These are phyloP conservation scores for Tromatobia lineatoria DNA, from an alignment of 2,888 invertebrate species.

Conservation along the genomic window DNA sequence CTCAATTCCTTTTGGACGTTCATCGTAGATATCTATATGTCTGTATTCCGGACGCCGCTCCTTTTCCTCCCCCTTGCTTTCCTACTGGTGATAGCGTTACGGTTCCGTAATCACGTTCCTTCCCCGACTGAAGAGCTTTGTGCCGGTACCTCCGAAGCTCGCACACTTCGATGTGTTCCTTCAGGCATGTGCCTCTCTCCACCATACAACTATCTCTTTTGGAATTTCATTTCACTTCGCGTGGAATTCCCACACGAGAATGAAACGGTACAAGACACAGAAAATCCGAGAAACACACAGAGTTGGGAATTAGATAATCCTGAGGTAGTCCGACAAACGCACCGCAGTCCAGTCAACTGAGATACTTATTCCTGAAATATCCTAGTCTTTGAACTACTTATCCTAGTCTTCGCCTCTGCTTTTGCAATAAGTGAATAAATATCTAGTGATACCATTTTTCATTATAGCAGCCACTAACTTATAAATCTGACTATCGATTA, in stretches of 20 bases:
- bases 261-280: conserved; percentile 19
- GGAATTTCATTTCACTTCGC: conserved; percentile 54
- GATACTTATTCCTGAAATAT: conserved; percentile 25
- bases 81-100: conserved; percentile 52
- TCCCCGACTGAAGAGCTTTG: conserved; percentile 48
- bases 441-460: too few relatives aligned
- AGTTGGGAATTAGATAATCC: conserved; percentile 17
- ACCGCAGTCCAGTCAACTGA: conserved; percentile 33
- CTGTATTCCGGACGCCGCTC: conserved; percentile 5
- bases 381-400: not conserved
- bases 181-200: conserved; percentile 42
- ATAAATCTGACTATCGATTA: too few relatives aligned
- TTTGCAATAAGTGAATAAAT: not conserved
- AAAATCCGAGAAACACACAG: conserved; percentile 18
- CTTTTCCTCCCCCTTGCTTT: not conserved
- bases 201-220: conserved; percentile 21
- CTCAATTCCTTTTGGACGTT: conserved; percentile 28
- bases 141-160: conserved; percentile 38
- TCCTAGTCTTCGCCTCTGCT: not conserved
- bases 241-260: conserved; percentile 42
- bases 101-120: conserved; percentile 52
- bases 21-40: conserved; percentile 22
- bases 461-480: too few relatives aligned
- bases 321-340: conserved; percentile 34
- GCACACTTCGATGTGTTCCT: conserved; percentile 45